Percentiles rank a stretch among this genome's conserved stretches.
Conservation (phyloP, 2,888 invertebrate species). For the Sminthurinus aureus region DNA sequence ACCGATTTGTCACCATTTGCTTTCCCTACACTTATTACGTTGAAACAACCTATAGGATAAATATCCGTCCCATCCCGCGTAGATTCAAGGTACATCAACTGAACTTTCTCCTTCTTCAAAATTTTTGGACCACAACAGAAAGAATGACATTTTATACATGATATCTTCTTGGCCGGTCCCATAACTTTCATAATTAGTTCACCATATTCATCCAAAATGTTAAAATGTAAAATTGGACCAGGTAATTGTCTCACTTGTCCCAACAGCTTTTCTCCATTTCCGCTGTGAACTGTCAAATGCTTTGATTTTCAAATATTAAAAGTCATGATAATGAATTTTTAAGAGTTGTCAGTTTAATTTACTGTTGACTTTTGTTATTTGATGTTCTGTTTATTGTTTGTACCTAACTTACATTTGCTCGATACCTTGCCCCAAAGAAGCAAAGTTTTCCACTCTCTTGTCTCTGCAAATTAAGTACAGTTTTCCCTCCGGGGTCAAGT, state of each 20-base stretch:
- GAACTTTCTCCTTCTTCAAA: neutral
- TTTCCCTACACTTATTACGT: neutral
- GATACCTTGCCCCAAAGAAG: conserved; percentile 10
- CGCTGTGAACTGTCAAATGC: too few species aligned
- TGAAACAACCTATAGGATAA: conserved; percentile 7
- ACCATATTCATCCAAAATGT: neutral
- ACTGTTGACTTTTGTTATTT: too few species aligned
- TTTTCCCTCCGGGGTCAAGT: neutral
- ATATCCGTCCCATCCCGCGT: neutral
- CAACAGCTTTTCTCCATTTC: neutral
- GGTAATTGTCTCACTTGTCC: neutral
- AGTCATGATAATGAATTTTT: too few species aligned
- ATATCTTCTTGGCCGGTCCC: neutral
- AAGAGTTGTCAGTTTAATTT: too few species aligned
- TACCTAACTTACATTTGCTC: conserved; percentile 4
- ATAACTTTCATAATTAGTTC: neutral
- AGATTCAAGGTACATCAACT: neutral
- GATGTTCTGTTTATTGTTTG: too few species aligned
- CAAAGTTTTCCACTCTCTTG: neutral
- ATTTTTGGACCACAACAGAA: neutral
- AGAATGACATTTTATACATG: too few species aligned
- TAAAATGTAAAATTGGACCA: neutral
- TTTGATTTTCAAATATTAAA: too few species aligned
- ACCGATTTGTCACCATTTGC: neutral
- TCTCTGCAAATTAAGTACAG: neutral